Evolutionary conservation across 2,113 vertebrate genomes (phyloP).

Genomic region (Myocastor coypus): DNA sequence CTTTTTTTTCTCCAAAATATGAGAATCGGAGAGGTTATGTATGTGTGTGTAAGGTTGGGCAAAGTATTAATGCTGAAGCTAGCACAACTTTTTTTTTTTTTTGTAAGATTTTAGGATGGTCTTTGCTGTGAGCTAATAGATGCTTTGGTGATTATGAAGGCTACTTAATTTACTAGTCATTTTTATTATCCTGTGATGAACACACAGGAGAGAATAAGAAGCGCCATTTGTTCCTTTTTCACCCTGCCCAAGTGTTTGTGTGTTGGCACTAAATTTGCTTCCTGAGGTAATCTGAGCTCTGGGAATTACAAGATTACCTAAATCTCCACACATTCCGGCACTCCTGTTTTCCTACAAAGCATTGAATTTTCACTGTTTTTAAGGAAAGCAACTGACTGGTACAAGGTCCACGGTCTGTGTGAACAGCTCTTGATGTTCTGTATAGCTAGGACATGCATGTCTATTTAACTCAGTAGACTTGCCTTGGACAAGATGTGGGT

Average conservation of each 20-base stretch:
- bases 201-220: neutral
- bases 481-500: neutral
- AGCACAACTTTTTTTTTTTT: neutral
- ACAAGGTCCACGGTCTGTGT: neutral
- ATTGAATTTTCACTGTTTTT: constrained; percentile 39
- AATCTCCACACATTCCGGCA: constrained; percentile 9
- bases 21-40: neutral
- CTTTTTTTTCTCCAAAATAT: constrained; percentile 64
- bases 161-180: constrained; percentile 50
- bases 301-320: constrained; percentile 44
- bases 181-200: constrained; percentile 60
- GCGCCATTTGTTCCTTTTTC: neutral
- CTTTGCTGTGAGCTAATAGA: constrained; percentile 36
- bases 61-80: constrained; percentile 1
- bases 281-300: constrained; percentile 36
- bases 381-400: neutral
- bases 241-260: neutral
- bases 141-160: constrained; percentile 8
- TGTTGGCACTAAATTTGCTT: constrained; percentile 43
- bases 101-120: neutral
- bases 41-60: neutral
- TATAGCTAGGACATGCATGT: neutral
- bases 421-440: neutral
- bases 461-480: neutral
- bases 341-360: neutral